Conservation (phyloP, 2,797 vertebrate species). For the Lates japonicus region DNA sequence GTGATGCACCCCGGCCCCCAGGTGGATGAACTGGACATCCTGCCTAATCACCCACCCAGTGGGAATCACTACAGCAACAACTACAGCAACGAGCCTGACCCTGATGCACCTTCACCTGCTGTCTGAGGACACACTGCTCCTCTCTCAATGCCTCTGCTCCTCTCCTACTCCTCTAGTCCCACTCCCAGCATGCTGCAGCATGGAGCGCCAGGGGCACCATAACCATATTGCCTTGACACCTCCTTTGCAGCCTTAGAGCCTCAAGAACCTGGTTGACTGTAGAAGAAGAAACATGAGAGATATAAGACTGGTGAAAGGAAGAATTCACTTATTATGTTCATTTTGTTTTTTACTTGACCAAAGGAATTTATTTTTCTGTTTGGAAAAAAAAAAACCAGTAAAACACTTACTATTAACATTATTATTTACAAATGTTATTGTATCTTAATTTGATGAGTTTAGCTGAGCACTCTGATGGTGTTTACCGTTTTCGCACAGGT, state of each 20-base stretch:
- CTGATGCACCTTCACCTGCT: slow-evolving; percentile 92
- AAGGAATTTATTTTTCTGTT: slow-evolving; percentile 88
- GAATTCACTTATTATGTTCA: slow-evolving; percentile 71
- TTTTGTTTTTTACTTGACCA: slow-evolving; percentile 87
- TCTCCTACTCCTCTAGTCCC: slow-evolving; percentile 81
- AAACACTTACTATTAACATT: slow-evolving; percentile 80
- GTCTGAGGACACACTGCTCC: slow-evolving; percentile 79
- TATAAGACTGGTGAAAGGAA: slow-evolving; percentile 76
- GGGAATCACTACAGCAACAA: slow-evolving; percentile 87
- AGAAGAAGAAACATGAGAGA: slow-evolving; percentile 68
- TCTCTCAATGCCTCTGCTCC: slow-evolving; percentile 77
- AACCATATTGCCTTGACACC: slow-evolving; percentile 90
- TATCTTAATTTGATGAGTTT: slow-evolving; percentile 77
- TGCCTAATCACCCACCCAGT: slow-evolving; percentile 91
- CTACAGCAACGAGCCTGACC: slow-evolving; percentile 91
- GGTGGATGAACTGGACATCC: slow-evolving; percentile 96
- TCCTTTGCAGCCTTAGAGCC: slow-evolving; percentile 90
- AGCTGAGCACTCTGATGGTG: slow-evolving; percentile 78
- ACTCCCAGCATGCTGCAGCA: slow-evolving; percentile 87
- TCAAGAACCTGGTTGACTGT: slow-evolving; percentile 85
- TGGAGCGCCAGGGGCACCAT: slow-evolving; percentile 87
- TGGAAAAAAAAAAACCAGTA: slow-evolving; percentile 60
- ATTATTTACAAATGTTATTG: slow-evolving; percentile 78
- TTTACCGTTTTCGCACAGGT: slow-evolving; percentile 69
- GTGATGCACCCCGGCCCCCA: slow-evolving; percentile 95